Percentiles rank a stretch among this genome's conserved stretches.
Conservation (phyloP, 1,140 invertebrate genomes). For the Globodera rostochiensis region DNA sequence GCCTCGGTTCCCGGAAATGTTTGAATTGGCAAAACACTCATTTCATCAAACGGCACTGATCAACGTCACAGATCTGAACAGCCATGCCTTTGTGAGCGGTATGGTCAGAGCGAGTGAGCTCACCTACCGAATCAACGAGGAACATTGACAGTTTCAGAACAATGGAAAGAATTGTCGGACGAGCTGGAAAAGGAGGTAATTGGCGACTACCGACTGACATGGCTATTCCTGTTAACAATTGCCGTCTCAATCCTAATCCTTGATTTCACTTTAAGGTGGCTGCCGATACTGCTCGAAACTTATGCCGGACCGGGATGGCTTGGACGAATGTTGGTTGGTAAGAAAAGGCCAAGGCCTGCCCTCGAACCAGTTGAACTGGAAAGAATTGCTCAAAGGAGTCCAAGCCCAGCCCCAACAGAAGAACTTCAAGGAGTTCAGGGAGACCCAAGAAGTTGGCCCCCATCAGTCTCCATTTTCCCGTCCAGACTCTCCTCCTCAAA, state of each 20-base stretch:
- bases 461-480: background rate
- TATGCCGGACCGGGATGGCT: background rate
- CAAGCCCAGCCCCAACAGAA: too few species aligned
- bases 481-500: background rate
- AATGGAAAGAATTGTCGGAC: background rate
- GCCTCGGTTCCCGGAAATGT: background rate
- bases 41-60: slow-evolving; percentile 9
- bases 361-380: background rate
- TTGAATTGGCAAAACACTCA: background rate
- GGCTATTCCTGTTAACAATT: background rate
- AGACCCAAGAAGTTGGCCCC: background rate
- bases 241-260: background rate
- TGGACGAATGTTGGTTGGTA: background rate
- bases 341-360: background rate
- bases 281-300: background rate
- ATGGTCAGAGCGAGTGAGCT: background rate
- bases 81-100: background rate
- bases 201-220: background rate
- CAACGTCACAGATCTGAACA: background rate
- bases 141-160: background rate
- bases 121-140: background rate
- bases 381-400: too few species aligned
- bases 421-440: background rate
- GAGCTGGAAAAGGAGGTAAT: background rate
- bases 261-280: background rate